These are phyloP conservation scores for Pipa parva DNA, from an alignment of 2,113 vertebrate genomes.

Conservation along the genomic window DNA sequence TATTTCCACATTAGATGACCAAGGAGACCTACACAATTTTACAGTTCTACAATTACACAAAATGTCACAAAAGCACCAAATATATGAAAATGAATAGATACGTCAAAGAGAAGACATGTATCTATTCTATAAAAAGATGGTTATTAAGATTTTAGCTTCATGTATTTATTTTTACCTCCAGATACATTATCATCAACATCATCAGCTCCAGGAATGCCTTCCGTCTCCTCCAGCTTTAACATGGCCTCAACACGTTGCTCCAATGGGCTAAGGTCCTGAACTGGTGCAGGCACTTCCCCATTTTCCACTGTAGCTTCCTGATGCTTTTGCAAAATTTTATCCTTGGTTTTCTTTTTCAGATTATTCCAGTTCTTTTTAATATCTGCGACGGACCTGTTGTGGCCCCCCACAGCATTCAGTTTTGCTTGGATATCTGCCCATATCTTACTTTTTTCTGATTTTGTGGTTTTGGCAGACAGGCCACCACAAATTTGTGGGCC, in stretches of 20 bases:
- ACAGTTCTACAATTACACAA: too few species aligned
- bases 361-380: constrained; percentile 27
- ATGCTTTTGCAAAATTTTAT: constrained; percentile 4
- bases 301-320: background rate
- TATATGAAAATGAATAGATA: too few species aligned
- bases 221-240: constrained; percentile 15
- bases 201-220: constrained; percentile 19
- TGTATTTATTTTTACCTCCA: constrained; percentile 33
- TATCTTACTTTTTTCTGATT: constrained; percentile 37
- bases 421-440: constrained; percentile 40
- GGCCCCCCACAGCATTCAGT: constrained; percentile 25
- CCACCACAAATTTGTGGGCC: constrained; percentile 24
- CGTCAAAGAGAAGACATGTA: too few species aligned
- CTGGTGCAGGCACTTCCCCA: background rate
- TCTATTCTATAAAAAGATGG: too few species aligned
- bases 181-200: constrained; percentile 25
- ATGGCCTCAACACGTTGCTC: constrained; percentile 32
- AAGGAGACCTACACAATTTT: too few species aligned
- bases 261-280: background rate
- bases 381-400: constrained; percentile 35
- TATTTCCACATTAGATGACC: too few species aligned
- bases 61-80: too few species aligned
- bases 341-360: constrained; percentile 32
- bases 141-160: background rate
- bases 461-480: constrained; percentile 32